Percentiles rank a stretch among this genome's conserved stretches.
These are phyloP conservation scores for Timandra comae DNA, from an alignment of 2,888 invertebrate species.

Conservation along the genomic window DNA sequence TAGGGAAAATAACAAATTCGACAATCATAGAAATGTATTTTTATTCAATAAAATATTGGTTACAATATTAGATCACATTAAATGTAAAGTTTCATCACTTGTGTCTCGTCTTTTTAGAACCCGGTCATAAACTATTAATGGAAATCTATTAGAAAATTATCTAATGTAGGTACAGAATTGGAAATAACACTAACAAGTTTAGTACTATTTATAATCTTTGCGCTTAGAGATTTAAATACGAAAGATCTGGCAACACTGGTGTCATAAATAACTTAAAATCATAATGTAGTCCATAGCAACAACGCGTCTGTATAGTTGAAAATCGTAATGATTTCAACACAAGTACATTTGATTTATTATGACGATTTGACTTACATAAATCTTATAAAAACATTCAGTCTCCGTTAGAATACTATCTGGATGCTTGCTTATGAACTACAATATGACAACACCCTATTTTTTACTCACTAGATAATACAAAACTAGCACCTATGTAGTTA, in stretches of 20 bases:
- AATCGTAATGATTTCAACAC: no score
- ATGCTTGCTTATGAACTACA: constrained; percentile 40
- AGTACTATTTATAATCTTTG: constrained; percentile 2
- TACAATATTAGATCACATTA: constrained; percentile 38
- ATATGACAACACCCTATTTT: constrained; percentile 27
- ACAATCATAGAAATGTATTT: constrained; percentile 60
- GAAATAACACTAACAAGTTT: no score
- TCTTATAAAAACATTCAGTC: constrained; percentile 23
- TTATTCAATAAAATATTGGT: constrained; percentile 47
- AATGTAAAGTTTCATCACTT: constrained; percentile 24
- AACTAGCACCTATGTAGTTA: constrained; percentile 9
- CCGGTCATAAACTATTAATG: constrained; percentile 9
- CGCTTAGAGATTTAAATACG: no score
- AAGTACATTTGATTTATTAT: no score
- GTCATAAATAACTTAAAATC: no score
- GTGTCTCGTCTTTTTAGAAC: not conserved
- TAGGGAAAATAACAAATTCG: constrained; percentile 19
- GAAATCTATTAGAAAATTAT: constrained; percentile 1
- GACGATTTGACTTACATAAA: no score
- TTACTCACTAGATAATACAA: constrained; percentile 38
- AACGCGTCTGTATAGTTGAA: not conserved
- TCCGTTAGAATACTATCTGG: constrained; percentile 28
- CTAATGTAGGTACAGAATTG: no score
- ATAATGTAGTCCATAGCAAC: not conserved
- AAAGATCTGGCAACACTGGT: no score